A percentile compares a stretch with the other conserved stretches of the same genome.
phyloP scores from a whole-genome alignment of 2,888 invertebrate species.

The Thyatira batis region DNA sequence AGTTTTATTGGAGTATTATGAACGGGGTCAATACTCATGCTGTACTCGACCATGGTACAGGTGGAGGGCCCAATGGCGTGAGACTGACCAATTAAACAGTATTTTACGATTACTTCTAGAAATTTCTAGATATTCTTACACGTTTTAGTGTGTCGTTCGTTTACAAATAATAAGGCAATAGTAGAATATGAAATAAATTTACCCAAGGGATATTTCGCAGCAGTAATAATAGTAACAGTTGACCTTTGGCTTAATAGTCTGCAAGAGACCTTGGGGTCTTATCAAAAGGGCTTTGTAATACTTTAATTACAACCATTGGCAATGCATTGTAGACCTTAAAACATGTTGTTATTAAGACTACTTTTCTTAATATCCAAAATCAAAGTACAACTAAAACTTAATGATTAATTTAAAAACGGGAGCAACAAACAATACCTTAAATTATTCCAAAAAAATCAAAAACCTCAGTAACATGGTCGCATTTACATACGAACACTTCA shows the following conservation, averaged over 20 bases:
- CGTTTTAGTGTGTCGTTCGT: background rate
- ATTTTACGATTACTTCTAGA: background rate
- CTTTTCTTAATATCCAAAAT: too few species aligned
- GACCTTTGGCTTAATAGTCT: too few species aligned
- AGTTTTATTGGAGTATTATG: slow-evolving; percentile 28
- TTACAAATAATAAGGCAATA: background rate
- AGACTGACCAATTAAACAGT: background rate
- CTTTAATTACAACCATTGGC: too few species aligned
- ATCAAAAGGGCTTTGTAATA: too few species aligned
- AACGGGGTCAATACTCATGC: slow-evolving; percentile 21
- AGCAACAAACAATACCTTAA: slow-evolving; percentile 36
- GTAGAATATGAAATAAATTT: too few species aligned
- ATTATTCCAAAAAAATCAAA: slow-evolving; percentile 40
- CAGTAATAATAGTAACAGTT: too few species aligned
- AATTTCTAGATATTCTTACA: background rate
- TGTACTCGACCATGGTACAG: background rate
- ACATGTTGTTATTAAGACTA: too few species aligned
- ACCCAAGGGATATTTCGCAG: too few species aligned
- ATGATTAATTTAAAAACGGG: slow-evolving; percentile 21
- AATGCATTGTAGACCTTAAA: too few species aligned
- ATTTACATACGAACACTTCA: slow-evolving; percentile 67
- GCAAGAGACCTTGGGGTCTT: too few species aligned
- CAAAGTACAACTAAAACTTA: too few species aligned
- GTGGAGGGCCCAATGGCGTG: background rate
- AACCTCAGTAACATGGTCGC: slow-evolving; percentile 21